phyloP scores from a whole-genome alignment of 2,888 invertebrate genomes.

The Noctua janthe region DNA sequence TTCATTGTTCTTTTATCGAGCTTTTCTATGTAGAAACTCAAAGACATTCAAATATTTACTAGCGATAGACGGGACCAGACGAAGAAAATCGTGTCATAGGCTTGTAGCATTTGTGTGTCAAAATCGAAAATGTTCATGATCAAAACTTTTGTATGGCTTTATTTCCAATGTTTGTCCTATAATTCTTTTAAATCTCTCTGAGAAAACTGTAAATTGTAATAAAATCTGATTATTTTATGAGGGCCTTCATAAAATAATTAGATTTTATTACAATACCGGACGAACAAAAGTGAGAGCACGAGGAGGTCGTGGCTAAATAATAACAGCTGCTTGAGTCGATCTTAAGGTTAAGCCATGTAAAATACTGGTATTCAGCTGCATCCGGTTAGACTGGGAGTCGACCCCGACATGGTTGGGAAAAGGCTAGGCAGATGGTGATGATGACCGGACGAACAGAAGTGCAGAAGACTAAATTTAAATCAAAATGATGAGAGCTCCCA shows the following conservation, averaged over 20 bases:
- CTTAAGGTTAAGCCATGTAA: too few relatives aligned
- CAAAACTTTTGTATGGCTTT: too few relatives aligned
- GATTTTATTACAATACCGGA: neutral
- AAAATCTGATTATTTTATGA: neutral
- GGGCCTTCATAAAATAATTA: neutral
- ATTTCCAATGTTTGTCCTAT: neutral
- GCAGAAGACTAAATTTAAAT: slow-evolving; percentile 3
- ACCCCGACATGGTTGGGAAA: neutral
- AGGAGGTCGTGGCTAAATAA: too few relatives aligned
- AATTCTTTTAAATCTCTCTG: neutral
- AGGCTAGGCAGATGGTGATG: neutral
- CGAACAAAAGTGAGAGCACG: neutral
- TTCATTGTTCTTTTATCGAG: neutral
- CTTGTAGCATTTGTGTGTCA: too few relatives aligned
- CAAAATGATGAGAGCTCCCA: neutral
- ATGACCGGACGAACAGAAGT: neutral
- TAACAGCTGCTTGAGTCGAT: too few relatives aligned
- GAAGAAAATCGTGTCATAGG: too few relatives aligned
- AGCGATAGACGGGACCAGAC: too few relatives aligned
- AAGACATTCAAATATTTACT: too few relatives aligned
- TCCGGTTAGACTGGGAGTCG: neutral
- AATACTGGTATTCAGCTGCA: neutral
- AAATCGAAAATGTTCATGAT: too few relatives aligned
- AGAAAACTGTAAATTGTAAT: neutral
- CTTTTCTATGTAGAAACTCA: neutral